These are phyloP conservation scores for Wiebesia pumilae DNA, from an alignment of 1,140 invertebrate species.

Conservation along the genomic window DNA sequence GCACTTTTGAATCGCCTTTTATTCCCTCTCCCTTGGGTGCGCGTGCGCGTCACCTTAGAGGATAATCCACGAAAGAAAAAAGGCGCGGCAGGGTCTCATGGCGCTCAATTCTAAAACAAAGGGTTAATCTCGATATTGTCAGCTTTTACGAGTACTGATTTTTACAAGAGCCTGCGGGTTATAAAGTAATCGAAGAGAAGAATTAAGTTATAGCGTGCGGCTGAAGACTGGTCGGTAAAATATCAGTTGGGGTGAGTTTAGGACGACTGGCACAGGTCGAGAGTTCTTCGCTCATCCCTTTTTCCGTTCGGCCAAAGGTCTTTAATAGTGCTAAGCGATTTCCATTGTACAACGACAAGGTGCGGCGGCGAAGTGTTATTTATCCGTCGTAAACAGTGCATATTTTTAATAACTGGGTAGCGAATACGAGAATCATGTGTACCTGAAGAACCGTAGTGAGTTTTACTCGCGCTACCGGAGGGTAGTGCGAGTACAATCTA, in stretches of 20 bases:
- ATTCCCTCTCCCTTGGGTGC: background rate
- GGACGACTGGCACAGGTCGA: background rate
- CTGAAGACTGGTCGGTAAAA: background rate
- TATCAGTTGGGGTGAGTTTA: too few species aligned
- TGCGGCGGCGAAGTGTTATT: background rate
- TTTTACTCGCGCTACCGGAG: too few species aligned
- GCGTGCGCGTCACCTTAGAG: background rate
- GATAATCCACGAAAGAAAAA: constrained; percentile 21
- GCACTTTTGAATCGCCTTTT: background rate
- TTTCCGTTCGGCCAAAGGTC: background rate
- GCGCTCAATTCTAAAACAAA: background rate
- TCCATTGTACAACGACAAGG: constrained; percentile 12
- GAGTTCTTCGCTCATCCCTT: background rate
- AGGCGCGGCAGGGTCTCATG: background rate
- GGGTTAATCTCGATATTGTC: constrained; percentile 25
- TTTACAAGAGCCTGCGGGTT: background rate
- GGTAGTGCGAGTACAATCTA: too few species aligned
- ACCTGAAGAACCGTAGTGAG: background rate
- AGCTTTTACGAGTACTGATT: constrained; percentile 14
- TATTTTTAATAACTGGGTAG: background rate
- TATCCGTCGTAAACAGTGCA: background rate
- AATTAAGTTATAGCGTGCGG: background rate
- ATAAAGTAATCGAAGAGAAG: background rate
- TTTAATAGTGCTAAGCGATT: constrained; percentile 51
- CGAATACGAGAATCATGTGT: background rate